Percentiles rank a stretch among this genome's conserved stretches.
These are phyloP conservation scores for Drosophila littoralis DNA, from an alignment of 1,140 invertebrate species.

Conservation along the genomic window DNA sequence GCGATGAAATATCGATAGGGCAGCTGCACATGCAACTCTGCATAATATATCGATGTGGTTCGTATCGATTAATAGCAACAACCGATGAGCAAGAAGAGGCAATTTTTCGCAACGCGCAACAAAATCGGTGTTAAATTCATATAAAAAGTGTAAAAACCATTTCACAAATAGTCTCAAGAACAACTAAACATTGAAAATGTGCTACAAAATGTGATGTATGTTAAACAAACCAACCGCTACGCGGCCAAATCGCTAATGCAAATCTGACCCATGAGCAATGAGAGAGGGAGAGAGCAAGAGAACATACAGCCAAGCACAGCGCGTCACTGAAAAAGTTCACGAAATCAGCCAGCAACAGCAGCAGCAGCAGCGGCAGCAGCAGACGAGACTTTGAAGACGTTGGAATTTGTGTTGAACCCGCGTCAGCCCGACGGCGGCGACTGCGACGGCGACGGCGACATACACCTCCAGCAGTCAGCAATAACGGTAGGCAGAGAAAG, in stretches of 20 bases:
- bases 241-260: constrained; percentile 57
- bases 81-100: constrained; percentile 51
- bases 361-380: constrained; percentile 36
- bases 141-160: constrained; percentile 52
- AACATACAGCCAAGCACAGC: constrained; percentile 50
- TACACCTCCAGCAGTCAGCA: constrained; percentile 51
- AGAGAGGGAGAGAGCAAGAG: constrained; percentile 44
- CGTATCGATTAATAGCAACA: constrained; percentile 28
- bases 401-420: constrained; percentile 70
- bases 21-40: constrained; percentile 3
- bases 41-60: constrained; percentile 1
- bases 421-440: constrained; percentile 46
- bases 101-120: constrained; percentile 73
- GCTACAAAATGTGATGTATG: constrained; percentile 68
- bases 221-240: constrained; percentile 47
- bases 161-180: constrained; percentile 24
- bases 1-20: constrained; percentile 1
- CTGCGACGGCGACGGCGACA: constrained; percentile 33
- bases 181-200: constrained; percentile 38
- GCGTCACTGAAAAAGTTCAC: constrained; percentile 58
- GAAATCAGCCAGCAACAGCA: constrained; percentile 41
- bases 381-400: constrained; percentile 62
- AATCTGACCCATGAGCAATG: constrained; percentile 69
- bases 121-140: constrained; percentile 64
- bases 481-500: constrained; percentile 62